These are phyloP conservation scores for Cydia pomonella DNA, from an alignment of 1,140 invertebrate species.

Conservation along the genomic window DNA sequence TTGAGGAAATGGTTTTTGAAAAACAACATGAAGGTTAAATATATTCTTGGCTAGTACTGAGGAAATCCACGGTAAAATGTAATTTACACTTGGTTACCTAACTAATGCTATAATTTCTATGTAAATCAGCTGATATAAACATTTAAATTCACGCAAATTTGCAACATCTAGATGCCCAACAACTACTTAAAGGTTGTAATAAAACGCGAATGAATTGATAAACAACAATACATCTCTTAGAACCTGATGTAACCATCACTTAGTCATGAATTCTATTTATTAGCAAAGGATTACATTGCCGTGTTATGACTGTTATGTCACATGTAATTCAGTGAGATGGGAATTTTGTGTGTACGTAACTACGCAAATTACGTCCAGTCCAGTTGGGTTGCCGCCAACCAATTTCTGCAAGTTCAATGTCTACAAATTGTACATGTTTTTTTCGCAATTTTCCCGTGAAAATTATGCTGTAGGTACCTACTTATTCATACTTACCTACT, in stretches of 20 bases:
- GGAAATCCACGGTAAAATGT: too few species aligned
- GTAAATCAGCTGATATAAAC: background rate
- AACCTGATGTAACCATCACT: constrained; percentile 7
- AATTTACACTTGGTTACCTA: background rate
- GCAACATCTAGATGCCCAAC: constrained; percentile 22
- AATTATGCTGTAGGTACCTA: background rate
- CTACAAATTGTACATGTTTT: constrained; percentile 10
- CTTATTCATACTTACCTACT: background rate
- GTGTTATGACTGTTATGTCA: constrained; percentile 32
- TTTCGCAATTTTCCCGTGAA: background rate
- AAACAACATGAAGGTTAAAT: background rate
- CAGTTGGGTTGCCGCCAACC: constrained; percentile 22
- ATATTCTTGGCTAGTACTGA: background rate
- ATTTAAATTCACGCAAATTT: constrained; percentile 13
- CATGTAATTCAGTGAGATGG: constrained; percentile 12
- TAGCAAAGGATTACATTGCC: background rate
- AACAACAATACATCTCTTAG: background rate
- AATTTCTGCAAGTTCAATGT: constrained; percentile 20
- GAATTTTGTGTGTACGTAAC: constrained; percentile 3
- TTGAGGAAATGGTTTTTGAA: background rate
- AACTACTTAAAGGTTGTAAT: constrained; percentile 13
- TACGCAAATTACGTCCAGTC: constrained; percentile 27
- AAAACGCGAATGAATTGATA: constrained; percentile 15
- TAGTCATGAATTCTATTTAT: constrained; percentile 4
- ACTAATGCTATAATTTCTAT: background rate